A percentile compares a stretch with the other conserved stretches of the same genome.
These are phyloP conservation scores for Antheraea mylitta DNA, from an alignment of 1,140 invertebrate species.

Conservation along the genomic window DNA sequence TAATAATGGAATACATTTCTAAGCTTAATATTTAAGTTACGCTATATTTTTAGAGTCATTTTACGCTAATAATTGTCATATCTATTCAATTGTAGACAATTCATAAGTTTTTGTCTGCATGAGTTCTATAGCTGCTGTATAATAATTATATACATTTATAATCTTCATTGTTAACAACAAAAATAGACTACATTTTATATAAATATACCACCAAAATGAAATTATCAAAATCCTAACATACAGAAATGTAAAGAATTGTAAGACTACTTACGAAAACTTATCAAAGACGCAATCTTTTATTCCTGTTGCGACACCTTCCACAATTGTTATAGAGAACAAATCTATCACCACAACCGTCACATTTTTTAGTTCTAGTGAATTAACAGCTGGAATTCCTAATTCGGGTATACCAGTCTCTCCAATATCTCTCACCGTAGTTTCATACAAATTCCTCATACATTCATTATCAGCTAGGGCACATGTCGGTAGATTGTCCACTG, in stretches of 20 bases:
- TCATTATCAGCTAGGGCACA: conserved; percentile 38
- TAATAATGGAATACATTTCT: too few species aligned
- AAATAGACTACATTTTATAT: too few species aligned
- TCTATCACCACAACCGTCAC: conserved; percentile 33
- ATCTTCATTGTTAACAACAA: too few species aligned
- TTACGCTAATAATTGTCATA: too few species aligned
- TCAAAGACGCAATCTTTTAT: conserved; percentile 43
- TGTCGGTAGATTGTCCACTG: conserved; percentile 46
- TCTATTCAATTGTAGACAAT: too few species aligned
- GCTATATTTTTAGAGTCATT: too few species aligned
- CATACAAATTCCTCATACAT: conserved; percentile 33
- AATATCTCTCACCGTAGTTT: conserved; percentile 28
- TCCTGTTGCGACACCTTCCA: conserved; percentile 46
- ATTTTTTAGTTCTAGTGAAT: conserved; percentile 40
- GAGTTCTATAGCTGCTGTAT: too few species aligned
- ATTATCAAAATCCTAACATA: too few species aligned
- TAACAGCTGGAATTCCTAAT: conserved; percentile 41
- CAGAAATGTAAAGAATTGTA: background rate
- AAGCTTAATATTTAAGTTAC: too few species aligned
- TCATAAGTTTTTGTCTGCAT: too few species aligned
- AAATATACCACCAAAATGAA: too few species aligned
- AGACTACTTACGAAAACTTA: conserved; percentile 39
- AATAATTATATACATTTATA: too few species aligned
- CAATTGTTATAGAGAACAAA: conserved; percentile 30
- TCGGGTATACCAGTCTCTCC: conserved; percentile 41